Percentiles rank a stretch among this genome's conserved stretches.
Evolutionary conservation across 2,113 vertebrate species (phyloP).

Genomic region (Pipra filicauda): DNA sequence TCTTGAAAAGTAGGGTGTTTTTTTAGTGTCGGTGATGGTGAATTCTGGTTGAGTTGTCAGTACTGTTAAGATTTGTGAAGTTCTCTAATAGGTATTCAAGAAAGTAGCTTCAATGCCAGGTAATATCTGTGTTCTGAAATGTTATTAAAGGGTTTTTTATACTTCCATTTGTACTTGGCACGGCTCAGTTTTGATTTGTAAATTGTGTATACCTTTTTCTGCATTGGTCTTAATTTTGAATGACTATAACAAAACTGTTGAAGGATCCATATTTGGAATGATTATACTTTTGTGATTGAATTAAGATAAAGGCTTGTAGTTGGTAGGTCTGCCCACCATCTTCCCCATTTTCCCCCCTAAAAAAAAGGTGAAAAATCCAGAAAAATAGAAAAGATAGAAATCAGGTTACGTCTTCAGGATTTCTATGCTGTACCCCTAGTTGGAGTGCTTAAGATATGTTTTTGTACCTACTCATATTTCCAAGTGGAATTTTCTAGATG

Average conservation of each 20-base stretch:
- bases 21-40: slow-evolving; percentile 16
- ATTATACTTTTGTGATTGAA: background rate
- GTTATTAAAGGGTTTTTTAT: slow-evolving; percentile 56
- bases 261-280: background rate
- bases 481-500: background rate
- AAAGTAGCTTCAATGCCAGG: slow-evolving; percentile 44
- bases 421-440: background rate
- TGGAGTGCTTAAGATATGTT: background rate
- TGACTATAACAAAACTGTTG: background rate
- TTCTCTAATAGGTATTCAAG: slow-evolving; percentile 55
- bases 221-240: background rate
- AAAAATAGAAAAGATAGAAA: background rate
- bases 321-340: background rate
- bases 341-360: rapidly evolving
- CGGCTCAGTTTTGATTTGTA: slow-evolving; percentile 37
- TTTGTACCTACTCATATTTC: background rate
- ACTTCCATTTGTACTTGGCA: slow-evolving; percentile 16
- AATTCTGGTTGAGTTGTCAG: slow-evolving; percentile 54
- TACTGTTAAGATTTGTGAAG: slow-evolving; percentile 48
- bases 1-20: slow-evolving; percentile 22
- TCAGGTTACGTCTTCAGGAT: background rate
- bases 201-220: background rate
- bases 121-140: slow-evolving; percentile 49
- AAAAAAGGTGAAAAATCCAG: background rate
- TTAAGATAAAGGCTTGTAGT: background rate